Percentiles rank a stretch among this genome's conserved stretches.
These are phyloP conservation scores for Pelagia noctiluca DNA, from an alignment of 30 jellyfish, hydroid and myxozoan genomes.

Conservation along the genomic window DNA sequence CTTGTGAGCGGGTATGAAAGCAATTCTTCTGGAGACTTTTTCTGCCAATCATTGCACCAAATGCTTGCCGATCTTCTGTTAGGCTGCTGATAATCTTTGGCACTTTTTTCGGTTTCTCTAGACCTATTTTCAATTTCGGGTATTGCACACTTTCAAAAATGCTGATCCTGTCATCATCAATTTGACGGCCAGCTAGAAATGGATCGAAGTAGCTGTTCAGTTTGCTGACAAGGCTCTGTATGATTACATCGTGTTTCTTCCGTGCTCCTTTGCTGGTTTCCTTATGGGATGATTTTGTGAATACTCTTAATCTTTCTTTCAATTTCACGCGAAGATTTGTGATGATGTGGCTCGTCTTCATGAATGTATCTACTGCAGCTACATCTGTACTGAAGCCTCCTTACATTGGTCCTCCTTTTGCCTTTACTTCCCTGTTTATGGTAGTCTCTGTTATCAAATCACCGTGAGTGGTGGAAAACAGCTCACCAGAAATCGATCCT, in stretches of 20 bases:
- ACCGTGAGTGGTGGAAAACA: slow-evolving; percentile 64
- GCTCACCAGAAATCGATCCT: slow-evolving; percentile 45
- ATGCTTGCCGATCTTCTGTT: slow-evolving; percentile 63
- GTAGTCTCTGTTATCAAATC: slow-evolving; percentile 69
- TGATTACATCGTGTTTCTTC: slow-evolving; percentile 31
- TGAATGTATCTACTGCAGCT: slow-evolving; percentile 38
- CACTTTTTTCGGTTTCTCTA: slow-evolving; percentile 3
- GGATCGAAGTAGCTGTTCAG: slow-evolving; percentile 14
- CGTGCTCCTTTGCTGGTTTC: slow-evolving; percentile 48
- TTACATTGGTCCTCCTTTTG: slow-evolving; percentile 62
- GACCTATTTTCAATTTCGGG: slow-evolving; percentile 16
- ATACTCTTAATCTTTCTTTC: slow-evolving; percentile 20
- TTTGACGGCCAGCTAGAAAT: background rate
- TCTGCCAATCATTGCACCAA: slow-evolving; percentile 11
- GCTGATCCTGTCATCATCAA: slow-evolving; percentile 36
- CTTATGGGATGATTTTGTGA: slow-evolving; percentile 44
- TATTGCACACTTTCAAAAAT: background rate
- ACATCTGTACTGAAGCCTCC: slow-evolving; percentile 50
- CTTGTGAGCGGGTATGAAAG: slow-evolving; percentile 38
- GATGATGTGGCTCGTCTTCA: slow-evolving; percentile 40
- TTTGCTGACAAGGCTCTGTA: slow-evolving; percentile 8
- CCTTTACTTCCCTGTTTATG: slow-evolving; percentile 58
- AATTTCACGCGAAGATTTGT: slow-evolving; percentile 7
- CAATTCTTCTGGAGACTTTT: slow-evolving; percentile 13
- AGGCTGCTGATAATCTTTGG: slow-evolving; percentile 18